These are phyloP conservation scores for Manduca sexta DNA, from an alignment of 1,140 invertebrate species.

Conservation along the genomic window DNA sequence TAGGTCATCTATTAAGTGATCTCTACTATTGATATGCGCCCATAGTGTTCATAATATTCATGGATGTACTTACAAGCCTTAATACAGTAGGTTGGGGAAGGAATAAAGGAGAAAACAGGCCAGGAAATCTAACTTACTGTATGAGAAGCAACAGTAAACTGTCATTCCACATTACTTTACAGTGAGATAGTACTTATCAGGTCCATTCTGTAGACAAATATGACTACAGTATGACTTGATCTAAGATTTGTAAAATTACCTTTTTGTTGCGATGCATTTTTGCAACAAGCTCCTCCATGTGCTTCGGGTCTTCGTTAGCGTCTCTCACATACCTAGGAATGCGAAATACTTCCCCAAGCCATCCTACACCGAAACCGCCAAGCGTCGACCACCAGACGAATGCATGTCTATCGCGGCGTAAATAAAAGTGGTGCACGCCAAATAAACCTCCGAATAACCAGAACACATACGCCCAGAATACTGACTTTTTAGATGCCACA, in stretches of 20 bases:
- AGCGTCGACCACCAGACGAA: slow-evolving; percentile 90
- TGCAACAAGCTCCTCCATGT: slow-evolving; percentile 78
- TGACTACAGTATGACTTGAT: background rate
- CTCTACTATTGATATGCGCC: too few relatives aligned
- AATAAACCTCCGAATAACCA: slow-evolving; percentile 92
- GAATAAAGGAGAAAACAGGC: too few relatives aligned
- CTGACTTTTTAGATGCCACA: slow-evolving; percentile 75
- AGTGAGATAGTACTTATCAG: too few relatives aligned
- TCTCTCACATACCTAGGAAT: slow-evolving; percentile 92
- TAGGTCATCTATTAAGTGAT: too few relatives aligned
- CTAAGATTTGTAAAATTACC: slow-evolving; percentile 49
- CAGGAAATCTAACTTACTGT: too few relatives aligned
- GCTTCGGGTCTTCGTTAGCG: slow-evolving; percentile 85
- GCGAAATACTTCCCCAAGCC: slow-evolving; percentile 88
- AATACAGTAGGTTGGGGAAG: too few relatives aligned
- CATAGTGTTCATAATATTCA: too few relatives aligned
- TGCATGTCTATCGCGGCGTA: slow-evolving; percentile 91
- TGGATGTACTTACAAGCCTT: too few relatives aligned
- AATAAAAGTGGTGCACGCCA: slow-evolving; percentile 93
- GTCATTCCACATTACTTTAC: too few relatives aligned
- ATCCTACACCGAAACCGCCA: slow-evolving; percentile 91
- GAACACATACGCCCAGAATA: slow-evolving; percentile 83
- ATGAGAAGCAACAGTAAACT: too few relatives aligned
- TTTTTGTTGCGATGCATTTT: slow-evolving; percentile 78
- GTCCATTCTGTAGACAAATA: background rate